Conservation (phyloP, 2,797 vertebrate species). For the Hemitrygon akajei region DNA sequence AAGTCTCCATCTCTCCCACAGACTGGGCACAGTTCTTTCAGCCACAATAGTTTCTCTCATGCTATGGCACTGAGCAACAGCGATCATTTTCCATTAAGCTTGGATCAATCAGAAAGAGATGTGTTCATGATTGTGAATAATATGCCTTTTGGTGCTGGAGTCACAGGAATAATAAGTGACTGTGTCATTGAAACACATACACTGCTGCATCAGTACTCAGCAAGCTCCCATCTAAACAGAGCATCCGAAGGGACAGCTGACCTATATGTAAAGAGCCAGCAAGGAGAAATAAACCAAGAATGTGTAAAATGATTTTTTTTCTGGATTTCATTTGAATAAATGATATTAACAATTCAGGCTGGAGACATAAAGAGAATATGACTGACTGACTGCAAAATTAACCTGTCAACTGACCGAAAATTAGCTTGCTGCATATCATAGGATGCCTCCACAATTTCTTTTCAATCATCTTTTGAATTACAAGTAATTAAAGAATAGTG, state of each 20-base stretch:
- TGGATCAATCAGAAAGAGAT: constrained; percentile 21
- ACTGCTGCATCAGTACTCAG: neutral
- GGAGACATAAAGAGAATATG: neutral
- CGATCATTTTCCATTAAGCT: constrained; percentile 29
- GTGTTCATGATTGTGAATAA: constrained; percentile 28
- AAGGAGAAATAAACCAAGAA: constrained; percentile 14
- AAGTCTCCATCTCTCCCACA: neutral
- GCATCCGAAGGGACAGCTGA: neutral
- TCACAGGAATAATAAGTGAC: constrained; percentile 23
- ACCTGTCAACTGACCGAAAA: constrained; percentile 8
- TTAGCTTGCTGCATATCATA: neutral
- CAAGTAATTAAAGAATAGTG: constrained; percentile 21
- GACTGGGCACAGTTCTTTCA: neutral
- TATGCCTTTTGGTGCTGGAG: neutral
- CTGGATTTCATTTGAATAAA: constrained; percentile 28
- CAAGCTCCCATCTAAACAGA: neutral
- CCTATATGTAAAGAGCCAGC: neutral
- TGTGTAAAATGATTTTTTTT: constrained; percentile 3
- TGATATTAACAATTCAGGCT: constrained; percentile 20
- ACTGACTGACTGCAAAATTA: constrained; percentile 1
- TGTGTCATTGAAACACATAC: constrained; percentile 1
- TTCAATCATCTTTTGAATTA: neutral
- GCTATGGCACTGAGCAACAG: neutral
- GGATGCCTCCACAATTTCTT: neutral
- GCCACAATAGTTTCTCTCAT: neutral